Evolutionary conservation across 2,797 vertebrate species (phyloP).

Genomic region (Platalea minor): DNA sequence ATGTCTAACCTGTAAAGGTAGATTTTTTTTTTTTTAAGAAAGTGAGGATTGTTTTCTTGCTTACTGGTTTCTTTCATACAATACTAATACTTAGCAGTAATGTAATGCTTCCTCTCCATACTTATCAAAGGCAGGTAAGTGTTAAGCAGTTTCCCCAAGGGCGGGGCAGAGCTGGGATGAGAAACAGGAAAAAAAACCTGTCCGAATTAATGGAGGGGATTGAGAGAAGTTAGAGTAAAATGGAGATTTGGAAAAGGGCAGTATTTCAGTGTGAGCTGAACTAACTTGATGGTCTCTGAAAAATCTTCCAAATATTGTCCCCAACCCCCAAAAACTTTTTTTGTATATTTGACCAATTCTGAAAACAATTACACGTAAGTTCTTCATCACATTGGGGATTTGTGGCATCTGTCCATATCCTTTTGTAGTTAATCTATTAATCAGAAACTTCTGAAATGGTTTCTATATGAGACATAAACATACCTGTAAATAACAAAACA

Average conservation of each 20-base stretch:
- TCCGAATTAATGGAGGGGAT: neutral
- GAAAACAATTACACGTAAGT: neutral
- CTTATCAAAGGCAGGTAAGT: neutral
- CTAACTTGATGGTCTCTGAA: neutral
- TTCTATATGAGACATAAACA: neutral
- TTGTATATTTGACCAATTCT: neutral
- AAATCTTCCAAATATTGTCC: neutral
- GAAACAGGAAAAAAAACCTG: neutral
- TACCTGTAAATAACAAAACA: neutral
- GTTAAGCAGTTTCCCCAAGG: neutral
- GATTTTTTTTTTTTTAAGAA: neutral
- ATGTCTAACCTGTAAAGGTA: neutral
- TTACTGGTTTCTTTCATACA: neutral
- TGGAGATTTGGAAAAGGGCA: neutral
- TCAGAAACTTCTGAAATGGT: neutral
- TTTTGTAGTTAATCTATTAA: neutral
- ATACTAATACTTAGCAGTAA: neutral
- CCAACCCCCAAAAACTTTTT: neutral
- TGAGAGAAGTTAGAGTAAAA: neutral
- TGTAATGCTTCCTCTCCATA: neutral
- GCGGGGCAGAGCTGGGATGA: neutral
- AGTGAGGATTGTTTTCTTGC: neutral
- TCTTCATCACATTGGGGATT: neutral
- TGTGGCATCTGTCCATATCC: neutral
- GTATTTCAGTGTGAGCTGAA: neutral